Evolutionary conservation across 2,797 vertebrate species (phyloP).

Genomic region (Pygocentrus nattereri): DNA sequence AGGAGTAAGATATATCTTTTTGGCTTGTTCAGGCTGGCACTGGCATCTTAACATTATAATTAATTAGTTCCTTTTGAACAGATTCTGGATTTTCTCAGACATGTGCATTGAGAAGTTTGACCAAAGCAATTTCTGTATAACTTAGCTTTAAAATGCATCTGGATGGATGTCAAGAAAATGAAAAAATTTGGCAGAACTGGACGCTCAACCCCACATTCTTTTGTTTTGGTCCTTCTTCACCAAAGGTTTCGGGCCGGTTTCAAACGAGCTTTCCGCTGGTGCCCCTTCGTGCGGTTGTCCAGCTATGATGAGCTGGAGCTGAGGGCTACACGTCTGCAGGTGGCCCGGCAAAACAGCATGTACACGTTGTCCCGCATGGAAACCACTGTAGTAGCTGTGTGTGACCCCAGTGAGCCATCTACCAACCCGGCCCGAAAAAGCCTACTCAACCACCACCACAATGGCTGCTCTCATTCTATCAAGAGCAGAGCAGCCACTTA

Average conservation of each 20-base stretch:
- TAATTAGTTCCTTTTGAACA: neutral
- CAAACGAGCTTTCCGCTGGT: constrained; percentile 94
- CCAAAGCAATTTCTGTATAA: neutral
- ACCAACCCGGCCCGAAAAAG: constrained; percentile 65
- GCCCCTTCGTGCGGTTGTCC: constrained; percentile 93
- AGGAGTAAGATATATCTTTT: too few species aligned
- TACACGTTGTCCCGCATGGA: constrained; percentile 93
- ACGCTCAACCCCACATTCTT: neutral
- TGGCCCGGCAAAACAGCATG: constrained; percentile 89
- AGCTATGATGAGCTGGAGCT: constrained; percentile 92
- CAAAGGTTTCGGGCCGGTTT: constrained; percentile 93
- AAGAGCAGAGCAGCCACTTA: constrained; percentile 51
- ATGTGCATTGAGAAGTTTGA: too few species aligned
- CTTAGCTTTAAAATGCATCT: neutral
- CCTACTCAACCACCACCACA: constrained; percentile 71
- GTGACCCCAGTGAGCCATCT: constrained; percentile 76
- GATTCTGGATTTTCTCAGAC: neutral
- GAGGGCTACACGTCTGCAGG: constrained; percentile 85
- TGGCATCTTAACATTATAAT: neutral
- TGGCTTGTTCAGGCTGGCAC: too few species aligned
- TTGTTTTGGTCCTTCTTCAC: neutral
- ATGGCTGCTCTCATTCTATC: constrained; percentile 58
- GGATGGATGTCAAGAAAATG: too few species aligned
- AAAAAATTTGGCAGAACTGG: neutral
- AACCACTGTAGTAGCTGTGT: constrained; percentile 80